Conservation (phyloP, 2,797 vertebrate genomes). For the Hippopotamyrus pictus region DNA sequence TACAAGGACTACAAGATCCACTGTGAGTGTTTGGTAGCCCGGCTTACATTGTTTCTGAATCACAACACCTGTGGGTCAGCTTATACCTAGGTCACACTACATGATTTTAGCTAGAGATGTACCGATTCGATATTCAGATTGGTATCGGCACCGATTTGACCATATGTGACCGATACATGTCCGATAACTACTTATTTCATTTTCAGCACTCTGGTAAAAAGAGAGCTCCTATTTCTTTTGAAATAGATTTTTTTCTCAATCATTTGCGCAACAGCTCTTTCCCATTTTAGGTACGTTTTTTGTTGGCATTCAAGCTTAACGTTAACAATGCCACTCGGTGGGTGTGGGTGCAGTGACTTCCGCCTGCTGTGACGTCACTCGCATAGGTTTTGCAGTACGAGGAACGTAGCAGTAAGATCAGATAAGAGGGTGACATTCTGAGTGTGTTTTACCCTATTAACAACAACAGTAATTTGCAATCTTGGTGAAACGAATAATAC, state of each 20-base stretch:
- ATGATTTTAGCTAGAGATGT: neutral
- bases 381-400: neutral
- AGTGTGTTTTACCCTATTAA: neutral
- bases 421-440: too few relatives aligned
- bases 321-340: neutral
- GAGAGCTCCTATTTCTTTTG: neutral
- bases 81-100: neutral
- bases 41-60: neutral
- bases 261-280: neutral
- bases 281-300: neutral
- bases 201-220: neutral
- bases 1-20: slow-evolving; percentile 97
- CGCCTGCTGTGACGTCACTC: neutral
- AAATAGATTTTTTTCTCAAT: neutral
- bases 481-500: neutral
- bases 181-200: neutral
- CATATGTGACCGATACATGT: neutral
- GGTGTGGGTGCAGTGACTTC: neutral
- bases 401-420: too few relatives aligned
- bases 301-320: neutral
- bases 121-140: neutral
- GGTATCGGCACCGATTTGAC: neutral
- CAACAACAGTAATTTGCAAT: neutral
- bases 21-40: slow-evolving; percentile 62
- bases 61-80: neutral